These are phyloP conservation scores for Cacatua alba DNA, from an alignment of 2,113 vertebrate species.

Conservation along the genomic window DNA sequence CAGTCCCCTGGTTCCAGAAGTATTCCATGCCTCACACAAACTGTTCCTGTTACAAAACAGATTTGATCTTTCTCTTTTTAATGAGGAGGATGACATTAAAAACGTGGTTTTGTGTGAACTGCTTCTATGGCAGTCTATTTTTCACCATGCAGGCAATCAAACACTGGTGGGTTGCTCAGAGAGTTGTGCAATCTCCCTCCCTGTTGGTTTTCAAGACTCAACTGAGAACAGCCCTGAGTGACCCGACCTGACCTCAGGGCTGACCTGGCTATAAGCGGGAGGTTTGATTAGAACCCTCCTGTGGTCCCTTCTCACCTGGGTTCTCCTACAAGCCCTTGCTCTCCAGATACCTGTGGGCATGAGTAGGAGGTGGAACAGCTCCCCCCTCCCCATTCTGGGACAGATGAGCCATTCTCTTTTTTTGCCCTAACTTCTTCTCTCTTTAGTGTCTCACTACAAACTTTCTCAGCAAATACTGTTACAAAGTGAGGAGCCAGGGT, in stretches of 20 bases:
- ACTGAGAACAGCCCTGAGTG: not conserved
- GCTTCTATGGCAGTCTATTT: not conserved
- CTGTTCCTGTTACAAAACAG: conserved; percentile 9
- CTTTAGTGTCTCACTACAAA: not conserved
- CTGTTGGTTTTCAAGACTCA: not conserved
- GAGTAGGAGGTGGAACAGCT: not conserved
- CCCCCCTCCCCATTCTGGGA: not conserved
- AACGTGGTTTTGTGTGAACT: not conserved
- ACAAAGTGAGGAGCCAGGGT: not conserved
- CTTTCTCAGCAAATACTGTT: not conserved
- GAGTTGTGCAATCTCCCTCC: not conserved
- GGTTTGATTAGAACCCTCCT: not conserved
- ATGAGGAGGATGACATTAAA: conserved; percentile 23
- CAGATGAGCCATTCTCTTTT: not conserved
- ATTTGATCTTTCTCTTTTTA: conserved; percentile 34
- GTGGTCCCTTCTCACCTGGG: not conserved
- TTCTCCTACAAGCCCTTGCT: not conserved
- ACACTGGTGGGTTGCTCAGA: not conserved
- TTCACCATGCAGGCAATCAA: not conserved
- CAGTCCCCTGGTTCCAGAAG: not conserved
- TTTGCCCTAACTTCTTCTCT: not conserved
- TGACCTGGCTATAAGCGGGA: not conserved
- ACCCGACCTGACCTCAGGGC: not conserved
- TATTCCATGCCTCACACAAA: not conserved
- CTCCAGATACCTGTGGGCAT: not conserved